Percentiles rank a stretch among this genome's conserved stretches.
These are phyloP conservation scores for Brachionus paranguensis DNA, from an alignment of 1,140 invertebrate genomes.

Conservation along the genomic window DNA sequence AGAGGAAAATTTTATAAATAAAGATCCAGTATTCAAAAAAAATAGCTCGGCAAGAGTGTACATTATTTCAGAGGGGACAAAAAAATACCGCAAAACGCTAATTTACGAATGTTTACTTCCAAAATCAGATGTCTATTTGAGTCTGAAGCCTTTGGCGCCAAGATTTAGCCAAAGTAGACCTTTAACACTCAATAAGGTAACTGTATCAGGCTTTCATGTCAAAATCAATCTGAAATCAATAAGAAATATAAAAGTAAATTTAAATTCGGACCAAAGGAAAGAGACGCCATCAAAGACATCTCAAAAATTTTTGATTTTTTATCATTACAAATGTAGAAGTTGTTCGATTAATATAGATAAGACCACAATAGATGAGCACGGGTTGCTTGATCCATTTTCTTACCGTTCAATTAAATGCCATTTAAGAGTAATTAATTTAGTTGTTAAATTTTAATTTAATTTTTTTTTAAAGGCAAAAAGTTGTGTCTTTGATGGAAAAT, in stretches of 20 bases:
- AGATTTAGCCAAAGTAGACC: constrained; percentile 20
- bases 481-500: constrained; percentile 26
- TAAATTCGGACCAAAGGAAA: not conserved
- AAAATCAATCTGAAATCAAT: constrained; percentile 11
- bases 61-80: constrained; percentile 4
- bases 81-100: constrained; percentile 8
- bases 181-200: not conserved
- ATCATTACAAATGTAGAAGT: constrained; percentile 15
- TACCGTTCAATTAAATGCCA: constrained; percentile 22
- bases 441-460: not conserved
- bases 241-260: not conserved
- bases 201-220: constrained; percentile 23
- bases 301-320: constrained; percentile 35
- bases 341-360: not conserved
- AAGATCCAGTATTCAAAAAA: not conserved
- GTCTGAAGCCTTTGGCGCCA: constrained; percentile 12
- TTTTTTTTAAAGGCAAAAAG: constrained; percentile 17
- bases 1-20: not conserved
- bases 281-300: not conserved
- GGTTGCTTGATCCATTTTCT: not conserved
- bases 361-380: not conserved
- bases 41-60: not conserved
- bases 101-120: constrained; percentile 3
- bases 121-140: constrained; percentile 16
- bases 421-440: not conserved